Percentiles rank a stretch among this genome's conserved stretches.
phyloP scores from a whole-genome alignment of 2,113 vertebrate species.

The Nycticorax nycticorax region DNA sequence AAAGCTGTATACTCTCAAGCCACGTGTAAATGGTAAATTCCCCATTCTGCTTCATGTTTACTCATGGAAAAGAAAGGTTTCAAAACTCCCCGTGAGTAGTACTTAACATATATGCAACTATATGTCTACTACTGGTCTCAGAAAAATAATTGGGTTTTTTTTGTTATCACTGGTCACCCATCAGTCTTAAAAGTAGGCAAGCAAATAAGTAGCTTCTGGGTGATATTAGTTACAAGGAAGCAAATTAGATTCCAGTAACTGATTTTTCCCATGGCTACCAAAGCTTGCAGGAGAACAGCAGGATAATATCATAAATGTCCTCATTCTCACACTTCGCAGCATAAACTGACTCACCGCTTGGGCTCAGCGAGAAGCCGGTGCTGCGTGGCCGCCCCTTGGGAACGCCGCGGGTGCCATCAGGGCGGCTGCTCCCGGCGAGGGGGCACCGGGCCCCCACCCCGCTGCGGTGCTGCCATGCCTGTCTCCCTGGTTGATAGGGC shows the following conservation, averaged over 20 bases:
- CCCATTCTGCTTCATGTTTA: neutral
- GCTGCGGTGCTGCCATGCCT: neutral
- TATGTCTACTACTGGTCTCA: neutral
- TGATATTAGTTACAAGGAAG: neutral
- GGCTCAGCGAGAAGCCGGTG: neutral
- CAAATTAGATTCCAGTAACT: neutral
- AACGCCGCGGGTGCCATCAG: accelerated
- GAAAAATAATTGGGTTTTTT: neutral
- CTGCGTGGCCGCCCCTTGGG: neutral
- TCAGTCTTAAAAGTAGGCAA: neutral
- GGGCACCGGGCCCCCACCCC: neutral
- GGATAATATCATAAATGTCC: neutral
- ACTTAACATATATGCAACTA: neutral
- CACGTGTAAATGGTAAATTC: neutral
- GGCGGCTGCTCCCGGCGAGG: neutral
- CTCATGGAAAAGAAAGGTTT: neutral
- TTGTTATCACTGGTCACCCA: neutral
- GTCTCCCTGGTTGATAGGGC: neutral
- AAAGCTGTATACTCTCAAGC: neutral
- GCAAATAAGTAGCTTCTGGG: neutral
- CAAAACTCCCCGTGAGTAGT: neutral
- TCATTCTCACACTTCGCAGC: neutral
- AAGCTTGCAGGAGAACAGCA: neutral
- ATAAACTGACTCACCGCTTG: neutral
- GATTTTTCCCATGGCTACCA: neutral